Evolutionary conservation across 2,888 invertebrate species (phyloP).

Genomic region (Ornithoptera priamus): DNA sequence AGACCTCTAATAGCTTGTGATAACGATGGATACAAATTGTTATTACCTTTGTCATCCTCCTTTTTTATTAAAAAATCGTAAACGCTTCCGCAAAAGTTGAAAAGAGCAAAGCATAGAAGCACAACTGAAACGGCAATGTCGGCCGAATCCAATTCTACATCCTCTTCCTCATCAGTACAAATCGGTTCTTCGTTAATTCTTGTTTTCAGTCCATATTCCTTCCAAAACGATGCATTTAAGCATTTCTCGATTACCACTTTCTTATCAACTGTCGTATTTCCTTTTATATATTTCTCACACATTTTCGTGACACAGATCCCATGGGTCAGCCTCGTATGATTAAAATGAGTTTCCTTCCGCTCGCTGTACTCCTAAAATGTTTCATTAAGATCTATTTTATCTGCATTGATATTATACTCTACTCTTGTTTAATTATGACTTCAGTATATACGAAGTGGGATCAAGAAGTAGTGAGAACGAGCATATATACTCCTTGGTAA

Average conservation of each 20-base stretch:
- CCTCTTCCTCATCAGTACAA: slow-evolving; percentile 46
- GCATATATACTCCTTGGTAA: no score
- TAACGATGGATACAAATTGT: no score
- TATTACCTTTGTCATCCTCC: background rate
- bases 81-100: slow-evolving; percentile 53
- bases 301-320: slow-evolving; percentile 38
- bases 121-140: slow-evolving; percentile 53
- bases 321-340: slow-evolving; percentile 37
- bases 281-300: slow-evolving; percentile 29
- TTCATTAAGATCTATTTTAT: background rate
- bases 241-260: slow-evolving; percentile 36
- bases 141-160: slow-evolving; percentile 41
- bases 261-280: slow-evolving; percentile 30
- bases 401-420: background rate
- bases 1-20: no score
- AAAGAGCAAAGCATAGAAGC: slow-evolving; percentile 47
- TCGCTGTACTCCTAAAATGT: slow-evolving; percentile 38
- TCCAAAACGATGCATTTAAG: slow-evolving; percentile 46
- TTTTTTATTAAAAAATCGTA: slow-evolving; percentile 42
- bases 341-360: slow-evolving; percentile 34
- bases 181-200: slow-evolving; percentile 45
- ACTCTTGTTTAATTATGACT: no score
- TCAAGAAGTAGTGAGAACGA: no score
- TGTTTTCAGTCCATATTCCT: slow-evolving; percentile 48
- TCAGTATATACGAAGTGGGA: no score